phyloP scores from a whole-genome alignment of 2,888 invertebrate species.

The Nasonovia ribisnigri region DNA sequence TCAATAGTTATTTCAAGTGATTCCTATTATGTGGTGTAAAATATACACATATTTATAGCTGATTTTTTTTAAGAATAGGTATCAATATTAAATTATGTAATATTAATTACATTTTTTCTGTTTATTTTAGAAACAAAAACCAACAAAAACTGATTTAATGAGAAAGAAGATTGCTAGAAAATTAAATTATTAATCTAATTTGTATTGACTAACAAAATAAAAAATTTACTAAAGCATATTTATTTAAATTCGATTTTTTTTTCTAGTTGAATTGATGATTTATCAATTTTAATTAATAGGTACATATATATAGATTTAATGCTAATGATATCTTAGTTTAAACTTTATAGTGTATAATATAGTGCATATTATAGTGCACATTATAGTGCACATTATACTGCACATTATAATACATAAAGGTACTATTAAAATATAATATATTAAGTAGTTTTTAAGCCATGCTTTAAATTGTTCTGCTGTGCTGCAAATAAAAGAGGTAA shows the following conservation, averaged over 20 bases:
- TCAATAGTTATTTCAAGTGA: neutral
- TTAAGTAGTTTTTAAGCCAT: too few species aligned
- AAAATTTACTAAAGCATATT: neutral
- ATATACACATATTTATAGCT: neutral
- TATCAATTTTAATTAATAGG: neutral
- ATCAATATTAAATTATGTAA: neutral
- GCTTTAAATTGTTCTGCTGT: too few species aligned
- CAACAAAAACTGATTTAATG: slow-evolving; percentile 62
- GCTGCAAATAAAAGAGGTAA: too few species aligned
- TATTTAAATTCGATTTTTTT: neutral
- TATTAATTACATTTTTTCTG: neutral
- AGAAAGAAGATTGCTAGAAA: slow-evolving; percentile 64
- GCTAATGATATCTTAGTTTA: too few species aligned
- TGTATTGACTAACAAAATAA: neutral
- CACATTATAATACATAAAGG: too few species aligned
- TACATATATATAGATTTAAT: too few species aligned
- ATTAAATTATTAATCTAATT: slow-evolving; percentile 33
- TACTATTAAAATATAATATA: too few species aligned
- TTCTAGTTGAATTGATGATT: neutral
- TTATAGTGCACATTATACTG: too few species aligned
- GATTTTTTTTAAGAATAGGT: neutral
- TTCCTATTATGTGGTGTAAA: neutral
- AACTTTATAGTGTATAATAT: too few species aligned
- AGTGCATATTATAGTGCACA: too few species aligned
- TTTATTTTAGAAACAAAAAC: slow-evolving; percentile 60